These are phyloP conservation scores for Gracilinanus agilis DNA, from an alignment of 2,113 vertebrate genomes.

Conservation along the genomic window DNA sequence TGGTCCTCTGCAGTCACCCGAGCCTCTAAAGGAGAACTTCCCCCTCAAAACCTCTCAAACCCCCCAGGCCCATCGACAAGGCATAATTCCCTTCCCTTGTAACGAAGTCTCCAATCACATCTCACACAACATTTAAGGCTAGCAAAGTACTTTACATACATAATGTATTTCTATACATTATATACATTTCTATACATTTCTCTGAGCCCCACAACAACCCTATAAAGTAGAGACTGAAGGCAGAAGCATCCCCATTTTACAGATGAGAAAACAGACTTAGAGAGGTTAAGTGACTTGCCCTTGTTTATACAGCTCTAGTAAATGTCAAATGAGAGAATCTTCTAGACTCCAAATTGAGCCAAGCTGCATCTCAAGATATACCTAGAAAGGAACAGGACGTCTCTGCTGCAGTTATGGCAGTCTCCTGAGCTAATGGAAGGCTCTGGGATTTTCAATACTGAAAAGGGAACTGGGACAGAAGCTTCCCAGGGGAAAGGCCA, in stretches of 20 bases:
- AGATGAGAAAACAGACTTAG: background rate
- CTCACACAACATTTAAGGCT: background rate
- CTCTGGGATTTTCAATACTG: background rate
- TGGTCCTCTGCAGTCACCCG: background rate
- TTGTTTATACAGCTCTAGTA: background rate
- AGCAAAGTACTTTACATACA: background rate
- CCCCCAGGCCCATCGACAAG: background rate
- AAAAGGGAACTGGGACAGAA: background rate
- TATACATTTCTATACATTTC: no score
- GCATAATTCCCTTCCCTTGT: background rate
- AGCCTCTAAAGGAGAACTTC: background rate
- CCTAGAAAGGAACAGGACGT: background rate
- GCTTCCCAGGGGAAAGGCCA: background rate
- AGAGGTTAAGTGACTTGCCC: background rate
- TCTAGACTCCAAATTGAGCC: background rate
- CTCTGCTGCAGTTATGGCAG: background rate
- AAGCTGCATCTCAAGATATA: background rate
- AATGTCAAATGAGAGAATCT: background rate
- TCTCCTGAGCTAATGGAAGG: background rate
- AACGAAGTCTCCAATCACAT: background rate
- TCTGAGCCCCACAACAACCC: background rate
- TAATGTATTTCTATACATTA: no score
- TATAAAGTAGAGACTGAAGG: background rate
- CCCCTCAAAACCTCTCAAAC: background rate
- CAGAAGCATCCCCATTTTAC: background rate